Evolutionary conservation across 2,888 invertebrate genomes (phyloP).

Genomic region (Congeria kusceri): DNA sequence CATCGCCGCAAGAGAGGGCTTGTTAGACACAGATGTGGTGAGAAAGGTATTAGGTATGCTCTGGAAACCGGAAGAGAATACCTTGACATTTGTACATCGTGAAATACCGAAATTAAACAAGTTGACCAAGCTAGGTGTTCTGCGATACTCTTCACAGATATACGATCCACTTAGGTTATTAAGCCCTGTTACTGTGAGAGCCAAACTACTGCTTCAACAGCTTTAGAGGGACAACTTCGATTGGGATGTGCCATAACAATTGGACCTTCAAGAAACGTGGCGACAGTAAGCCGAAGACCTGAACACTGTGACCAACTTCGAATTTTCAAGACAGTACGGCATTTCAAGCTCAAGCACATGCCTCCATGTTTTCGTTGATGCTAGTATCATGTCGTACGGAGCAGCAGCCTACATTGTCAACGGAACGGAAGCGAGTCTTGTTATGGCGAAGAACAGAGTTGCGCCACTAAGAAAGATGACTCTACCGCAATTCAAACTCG

Average conservation of each 20-base stretch:
- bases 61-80: constrained; percentile 25
- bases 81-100: neutral
- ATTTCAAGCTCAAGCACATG: neutral
- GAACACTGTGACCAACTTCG: neutral
- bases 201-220: constrained; percentile 38
- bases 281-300: constrained; percentile 3
- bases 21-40: constrained; percentile 11
- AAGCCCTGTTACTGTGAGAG: neutral
- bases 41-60: constrained; percentile 34
- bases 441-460: constrained; percentile 38
- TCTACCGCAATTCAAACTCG: constrained; percentile 45
- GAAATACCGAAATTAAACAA: neutral
- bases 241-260: constrained; percentile 33
- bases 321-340: too few species aligned
- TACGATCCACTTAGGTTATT: too few species aligned
- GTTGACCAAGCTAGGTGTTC: constrained; percentile 21
- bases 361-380: constrained; percentile 5
- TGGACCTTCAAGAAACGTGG: constrained; percentile 18
- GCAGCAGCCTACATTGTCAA: constrained; percentile 33
- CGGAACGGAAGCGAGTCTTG: constrained; percentile 12
- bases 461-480: constrained; percentile 43
- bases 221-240: constrained; percentile 24
- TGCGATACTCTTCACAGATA: constrained; percentile 6
- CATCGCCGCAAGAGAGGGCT: neutral
- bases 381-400: constrained; percentile 19